Evolutionary conservation across 2,888 invertebrate species (phyloP), one percentile per base, ranked within the genome.

Genomic region (Heliconius hortense): DNA sequence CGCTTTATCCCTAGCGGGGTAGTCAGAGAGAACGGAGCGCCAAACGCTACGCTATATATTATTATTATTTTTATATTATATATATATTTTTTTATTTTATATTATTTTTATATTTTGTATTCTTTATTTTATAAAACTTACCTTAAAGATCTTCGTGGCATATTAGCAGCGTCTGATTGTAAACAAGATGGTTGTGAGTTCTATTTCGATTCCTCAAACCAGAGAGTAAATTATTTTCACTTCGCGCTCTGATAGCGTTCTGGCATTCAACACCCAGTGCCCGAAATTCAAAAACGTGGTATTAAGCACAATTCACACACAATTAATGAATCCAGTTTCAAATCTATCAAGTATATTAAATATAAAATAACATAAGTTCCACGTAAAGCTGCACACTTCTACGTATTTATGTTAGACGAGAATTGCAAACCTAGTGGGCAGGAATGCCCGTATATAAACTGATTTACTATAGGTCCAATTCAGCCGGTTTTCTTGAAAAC

Each of bases 391-490:
- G 35, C 59, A 71, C 60, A 60, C 72, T 31, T n/a, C 59, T 74
- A 73, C 56, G 73, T 78, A 75, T 76, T 78, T 73, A 76, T 73
- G 74, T 73, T 76, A 73, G 78, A 53, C 70, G 62, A 60, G 67
- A 73, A 78, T 75, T 75, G 77, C 76, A 73, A 76, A 73, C 78
- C 62, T 73, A 78, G 72, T 70, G 78, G 75, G 72, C 70, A 78
- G 72, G 76, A 73, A 76, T 73, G 77, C 75, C 69, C 70, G 78
- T 73, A 73, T 74, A 73, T 67, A 75, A 78, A 75, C 77, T 78
- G 78, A 78, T 78, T 78, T 78, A 78, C 73, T 75, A 72, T 69
- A 78, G 77, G 69, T 77, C 72, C 78, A 78, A 76, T 77, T 78
- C 76, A 75, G 74, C 72, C 76, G 56, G 53, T 74, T 74, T 76